Percentiles rank a stretch among this genome's conserved stretches.
Conservation (phyloP, 2,113 vertebrate genomes). For the Brienomyrus longianalis region DNA sequence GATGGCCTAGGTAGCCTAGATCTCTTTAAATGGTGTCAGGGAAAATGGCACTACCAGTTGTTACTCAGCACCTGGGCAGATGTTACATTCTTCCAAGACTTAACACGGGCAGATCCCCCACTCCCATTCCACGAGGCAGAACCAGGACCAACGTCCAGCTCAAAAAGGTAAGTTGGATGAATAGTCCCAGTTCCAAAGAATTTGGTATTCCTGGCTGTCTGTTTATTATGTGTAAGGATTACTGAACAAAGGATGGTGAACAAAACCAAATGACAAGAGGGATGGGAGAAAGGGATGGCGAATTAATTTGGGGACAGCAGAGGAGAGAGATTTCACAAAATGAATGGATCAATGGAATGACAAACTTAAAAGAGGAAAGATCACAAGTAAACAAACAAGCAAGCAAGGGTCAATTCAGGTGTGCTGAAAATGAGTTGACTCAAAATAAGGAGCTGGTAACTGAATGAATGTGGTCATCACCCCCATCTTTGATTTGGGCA, state of each 20-base stretch:
- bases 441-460: neutral
- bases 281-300: neutral
- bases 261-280: neutral
- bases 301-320: neutral
- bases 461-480: neutral
- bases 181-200: neutral
- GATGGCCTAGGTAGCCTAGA: neutral
- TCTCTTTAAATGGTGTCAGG: neutral
- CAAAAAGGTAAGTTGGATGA: neutral
- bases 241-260: neutral
- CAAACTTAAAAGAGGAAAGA: neutral
- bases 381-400: neutral
- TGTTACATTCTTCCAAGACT: neutral
- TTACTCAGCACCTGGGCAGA: neutral
- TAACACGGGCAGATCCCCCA: neutral
- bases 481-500: neutral
- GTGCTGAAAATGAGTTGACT: neutral
- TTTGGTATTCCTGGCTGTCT: neutral
- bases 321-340: neutral
- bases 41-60: neutral
- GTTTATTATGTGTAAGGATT: neutral
- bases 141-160: neutral
- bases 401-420: neutral
- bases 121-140: neutral
- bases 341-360: neutral